A percentile compares a stretch with the other conserved stretches of the same genome.
These are phyloP conservation scores for Chelonus insularis DNA, from an alignment of 1,140 invertebrate species.

Conservation along the genomic window DNA sequence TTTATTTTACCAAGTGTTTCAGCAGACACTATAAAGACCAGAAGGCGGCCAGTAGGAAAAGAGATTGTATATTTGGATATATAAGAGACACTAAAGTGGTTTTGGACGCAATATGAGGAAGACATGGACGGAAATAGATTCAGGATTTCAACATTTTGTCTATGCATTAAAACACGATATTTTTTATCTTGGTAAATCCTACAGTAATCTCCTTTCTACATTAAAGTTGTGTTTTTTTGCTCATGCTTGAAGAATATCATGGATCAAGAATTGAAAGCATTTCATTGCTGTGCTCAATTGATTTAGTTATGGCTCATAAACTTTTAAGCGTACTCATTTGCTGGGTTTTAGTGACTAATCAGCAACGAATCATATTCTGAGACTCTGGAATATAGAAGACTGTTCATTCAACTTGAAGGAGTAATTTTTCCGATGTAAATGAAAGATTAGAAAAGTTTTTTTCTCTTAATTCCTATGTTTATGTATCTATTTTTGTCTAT, in stretches of 20 bases:
- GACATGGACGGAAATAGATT: not conserved
- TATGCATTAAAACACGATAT: not conserved
- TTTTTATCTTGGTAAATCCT: no score
- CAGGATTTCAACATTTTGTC: conserved; percentile 2
- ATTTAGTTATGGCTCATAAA: conserved; percentile 1
- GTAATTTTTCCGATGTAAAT: no score
- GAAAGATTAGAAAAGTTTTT: no score
- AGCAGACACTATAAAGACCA: conserved; percentile 1
- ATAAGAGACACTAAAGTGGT: conserved; percentile 8
- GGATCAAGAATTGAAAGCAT: not conserved
- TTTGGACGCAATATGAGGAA: not conserved
- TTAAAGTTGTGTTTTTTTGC: not conserved
- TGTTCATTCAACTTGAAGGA: not conserved
- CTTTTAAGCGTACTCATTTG: not conserved
- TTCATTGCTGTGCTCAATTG: conserved; percentile 2
- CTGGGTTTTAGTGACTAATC: conserved; percentile 2
- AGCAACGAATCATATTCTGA: not conserved
- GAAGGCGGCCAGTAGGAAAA: conserved; percentile 4
- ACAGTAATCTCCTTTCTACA: no score
- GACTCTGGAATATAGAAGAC: not conserved
- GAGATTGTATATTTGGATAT: conserved; percentile 3
- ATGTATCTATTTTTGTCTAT: not conserved
- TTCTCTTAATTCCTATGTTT: no score
- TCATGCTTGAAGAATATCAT: not conserved
- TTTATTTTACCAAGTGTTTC: not conserved